Conservation (phyloP, 2,113 vertebrate species). For the Alligator mississippiensis region DNA sequence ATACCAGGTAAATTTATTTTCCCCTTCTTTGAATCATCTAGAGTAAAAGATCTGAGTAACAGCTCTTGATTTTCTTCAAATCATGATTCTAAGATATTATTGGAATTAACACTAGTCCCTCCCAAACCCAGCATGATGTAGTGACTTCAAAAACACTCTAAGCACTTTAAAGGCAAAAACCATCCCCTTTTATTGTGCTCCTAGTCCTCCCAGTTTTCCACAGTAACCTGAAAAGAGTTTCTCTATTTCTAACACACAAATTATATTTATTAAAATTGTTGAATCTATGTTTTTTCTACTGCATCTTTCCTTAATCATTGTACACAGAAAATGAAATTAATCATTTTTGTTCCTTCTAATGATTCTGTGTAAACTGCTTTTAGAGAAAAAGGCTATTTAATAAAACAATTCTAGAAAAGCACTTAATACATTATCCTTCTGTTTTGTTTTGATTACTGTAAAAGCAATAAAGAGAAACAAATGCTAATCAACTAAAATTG, state of each 20-base stretch:
- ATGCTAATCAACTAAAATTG: constrained; percentile 20
- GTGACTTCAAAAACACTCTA: constrained; percentile 2
- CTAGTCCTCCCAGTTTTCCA: background rate
- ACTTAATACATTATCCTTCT: constrained; percentile 14
- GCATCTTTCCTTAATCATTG: background rate
- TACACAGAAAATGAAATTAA: background rate
- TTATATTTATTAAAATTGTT: background rate
- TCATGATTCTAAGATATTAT: background rate
- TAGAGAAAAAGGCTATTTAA: constrained; percentile 1
- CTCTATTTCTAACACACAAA: background rate
- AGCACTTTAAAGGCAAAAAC: background rate
- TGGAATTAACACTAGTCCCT: background rate
- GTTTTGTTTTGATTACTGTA: background rate
- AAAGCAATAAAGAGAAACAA: constrained; percentile 25
- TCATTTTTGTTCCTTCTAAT: background rate
- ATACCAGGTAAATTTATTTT: background rate
- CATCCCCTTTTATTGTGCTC: background rate
- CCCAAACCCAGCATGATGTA: background rate
- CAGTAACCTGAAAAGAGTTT: background rate
- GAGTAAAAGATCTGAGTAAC: background rate
- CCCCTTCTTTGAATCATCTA: background rate
- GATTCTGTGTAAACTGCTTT: background rate
- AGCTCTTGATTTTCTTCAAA: background rate
- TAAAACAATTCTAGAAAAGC: constrained; percentile 29
- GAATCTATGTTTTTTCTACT: background rate